Conservation (phyloP, 2,113 vertebrate genomes). For the Gopherus evgoodei region DNA sequence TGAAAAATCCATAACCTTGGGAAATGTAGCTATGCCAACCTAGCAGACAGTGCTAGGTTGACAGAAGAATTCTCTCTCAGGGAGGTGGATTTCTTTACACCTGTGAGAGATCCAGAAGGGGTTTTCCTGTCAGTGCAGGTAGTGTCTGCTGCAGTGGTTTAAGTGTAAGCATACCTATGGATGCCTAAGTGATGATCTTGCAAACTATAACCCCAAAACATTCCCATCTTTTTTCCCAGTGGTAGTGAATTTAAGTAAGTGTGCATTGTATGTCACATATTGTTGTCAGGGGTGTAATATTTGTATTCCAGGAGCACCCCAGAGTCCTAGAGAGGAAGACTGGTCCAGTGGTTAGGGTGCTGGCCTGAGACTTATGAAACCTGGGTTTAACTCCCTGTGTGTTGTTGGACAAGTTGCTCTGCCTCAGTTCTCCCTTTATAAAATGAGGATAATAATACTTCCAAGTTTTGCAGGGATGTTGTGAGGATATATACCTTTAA, state of each 20-base stretch:
- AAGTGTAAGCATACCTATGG: neutral
- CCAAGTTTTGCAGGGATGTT: accelerated
- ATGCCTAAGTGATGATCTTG: neutral
- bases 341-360: neutral
- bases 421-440: neutral
- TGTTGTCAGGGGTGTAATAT: neutral
- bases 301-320: neutral
- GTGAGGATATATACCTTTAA: neutral
- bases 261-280: neutral
- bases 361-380: neutral
- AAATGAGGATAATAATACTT: accelerated
- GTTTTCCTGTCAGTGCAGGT: neutral
- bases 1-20: neutral
- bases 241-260: neutral
- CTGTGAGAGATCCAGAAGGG: neutral
- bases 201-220: neutral
- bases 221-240: no score
- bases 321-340: neutral
- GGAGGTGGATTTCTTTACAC: neutral
- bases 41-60: neutral
- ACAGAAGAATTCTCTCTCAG: neutral
- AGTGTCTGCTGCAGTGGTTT: neutral
- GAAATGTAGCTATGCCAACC: neutral
- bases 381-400: accelerated
- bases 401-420: accelerated